Evolutionary conservation across 2,888 invertebrate species (phyloP).

Genomic region (Patella caerulea): DNA sequence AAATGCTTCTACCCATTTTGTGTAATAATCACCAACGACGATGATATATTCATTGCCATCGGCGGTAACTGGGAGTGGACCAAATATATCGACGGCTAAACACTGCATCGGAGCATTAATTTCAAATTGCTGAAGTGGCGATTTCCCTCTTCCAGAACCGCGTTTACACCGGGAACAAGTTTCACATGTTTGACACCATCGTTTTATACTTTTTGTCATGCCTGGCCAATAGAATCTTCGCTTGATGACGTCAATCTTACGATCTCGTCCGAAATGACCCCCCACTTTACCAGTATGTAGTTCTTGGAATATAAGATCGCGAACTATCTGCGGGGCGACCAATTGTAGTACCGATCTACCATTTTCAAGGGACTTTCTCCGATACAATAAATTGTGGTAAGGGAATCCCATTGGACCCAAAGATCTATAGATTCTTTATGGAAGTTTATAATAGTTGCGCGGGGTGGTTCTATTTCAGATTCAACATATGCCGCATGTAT

Average conservation of each 20-base stretch:
- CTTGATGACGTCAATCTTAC: conserved; percentile 27
- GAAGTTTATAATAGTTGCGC: conserved; percentile 10
- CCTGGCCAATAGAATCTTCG: conserved; percentile 37
- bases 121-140: conserved; percentile 24
- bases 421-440: conserved; percentile 15
- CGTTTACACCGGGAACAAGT: conserved; percentile 37
- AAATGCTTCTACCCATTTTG: conserved; percentile 1
- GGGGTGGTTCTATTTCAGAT: background rate
- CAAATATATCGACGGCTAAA: too few relatives aligned
- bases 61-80: too few relatives aligned
- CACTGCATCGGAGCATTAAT: too few relatives aligned
- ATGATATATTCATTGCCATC: too few relatives aligned
- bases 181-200: conserved; percentile 35
- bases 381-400: conserved; percentile 27
- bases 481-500: background rate
- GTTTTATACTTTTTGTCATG: conserved; percentile 23
- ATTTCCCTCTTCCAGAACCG: conserved; percentile 37
- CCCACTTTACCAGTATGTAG: conserved; percentile 17
- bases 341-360: conserved; percentile 15
- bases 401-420: conserved; percentile 29
- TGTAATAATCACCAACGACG: background rate
- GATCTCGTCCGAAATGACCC: conserved; percentile 37
- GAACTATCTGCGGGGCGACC: conserved; percentile 27
- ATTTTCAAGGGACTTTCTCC: conserved; percentile 11
- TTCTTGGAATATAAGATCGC: background rate